These are phyloP conservation scores for Stratiomys singularior DNA, from an alignment of 2,888 invertebrate genomes.

Conservation along the genomic window DNA sequence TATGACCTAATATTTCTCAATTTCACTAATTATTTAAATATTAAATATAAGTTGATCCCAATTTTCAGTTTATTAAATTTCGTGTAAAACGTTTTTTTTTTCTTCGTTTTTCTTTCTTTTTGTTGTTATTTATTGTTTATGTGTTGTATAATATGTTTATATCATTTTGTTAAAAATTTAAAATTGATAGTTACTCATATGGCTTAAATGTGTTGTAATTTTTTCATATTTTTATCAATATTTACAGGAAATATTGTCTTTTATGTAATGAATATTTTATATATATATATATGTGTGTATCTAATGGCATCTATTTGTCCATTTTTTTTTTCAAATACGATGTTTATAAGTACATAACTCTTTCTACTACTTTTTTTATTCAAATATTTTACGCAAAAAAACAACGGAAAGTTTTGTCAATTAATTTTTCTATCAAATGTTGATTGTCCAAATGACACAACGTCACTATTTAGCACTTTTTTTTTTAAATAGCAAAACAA, in stretches of 20 bases:
- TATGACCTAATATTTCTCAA: slow-evolving; percentile 53
- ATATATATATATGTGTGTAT: slow-evolving; percentile 16
- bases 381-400: slow-evolving; percentile 4
- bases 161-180: slow-evolving; percentile 64
- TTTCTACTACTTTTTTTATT: slow-evolving; percentile 6
- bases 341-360: slow-evolving; percentile 29
- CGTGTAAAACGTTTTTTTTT: slow-evolving; percentile 51
- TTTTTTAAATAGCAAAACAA: slow-evolving; percentile 18
- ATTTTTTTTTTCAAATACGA: not conserved
- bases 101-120: slow-evolving; percentile 53
- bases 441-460: slow-evolving; percentile 41
- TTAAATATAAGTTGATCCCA: slow-evolving; percentile 66
- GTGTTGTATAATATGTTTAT: slow-evolving; percentile 49
- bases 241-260: slow-evolving; percentile 56
- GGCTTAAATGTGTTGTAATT: slow-evolving; percentile 13
- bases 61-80: slow-evolving; percentile 60
- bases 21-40: slow-evolving; percentile 62
- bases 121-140: slow-evolving; percentile 50
- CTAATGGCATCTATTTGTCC: slow-evolving; percentile 14
- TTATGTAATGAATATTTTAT: slow-evolving; percentile 40
- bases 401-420: not conserved
- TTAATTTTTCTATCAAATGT: slow-evolving; percentile 35
- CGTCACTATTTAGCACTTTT: slow-evolving; percentile 36
- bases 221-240: slow-evolving; percentile 50
- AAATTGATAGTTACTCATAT: slow-evolving; percentile 63